Base-by-base conservation (phyloP, 2,113 vertebrate genomes). In the Anoura caudifer region DNA sequence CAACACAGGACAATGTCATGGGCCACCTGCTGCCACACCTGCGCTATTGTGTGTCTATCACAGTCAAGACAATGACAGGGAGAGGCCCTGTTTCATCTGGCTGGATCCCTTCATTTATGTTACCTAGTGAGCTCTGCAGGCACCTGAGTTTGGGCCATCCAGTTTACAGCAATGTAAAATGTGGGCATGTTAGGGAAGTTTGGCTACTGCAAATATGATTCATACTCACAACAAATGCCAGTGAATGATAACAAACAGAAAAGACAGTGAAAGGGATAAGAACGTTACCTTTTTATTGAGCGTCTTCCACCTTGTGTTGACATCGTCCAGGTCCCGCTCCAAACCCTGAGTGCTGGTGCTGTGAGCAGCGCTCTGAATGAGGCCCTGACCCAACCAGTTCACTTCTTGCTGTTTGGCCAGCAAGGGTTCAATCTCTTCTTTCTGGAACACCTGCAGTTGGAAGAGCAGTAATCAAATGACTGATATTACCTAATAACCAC, bases 201-300 rank as follows among this genome's bases (percentile, higher is more conserved):
- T 65, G 33, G 15, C 22, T 87, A 80, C 20, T 4, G 14, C 36
- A 61, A 72, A 65, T 33, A 69, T 13, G 56, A 56, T 4, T 41
- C 33, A 45, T 86, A 82, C 65, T 72, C n/a, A 79, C 47, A 73
- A 96, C 79, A 91, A 75, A 95, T 0, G 0, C 47, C 65, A 87
- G 67, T 1, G 41, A 91, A n/a, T 45, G 94, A 87, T 59, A 45
- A 94, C 72, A 26, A 75, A 54, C 31, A 54, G 45, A 63, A 93
- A 95, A 14, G 22, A 41, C 17, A 92, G 20, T 0, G 6, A 72
- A 83, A 31, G 38, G 41, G 2, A 67, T 0, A 67, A 90, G 28
- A 92, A 91, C 80, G 92, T 56, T 92, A 99, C 99, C 99, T 99
- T 99, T 97, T 99, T 99, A 98, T 99, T 99, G 93, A 99, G 99